These are phyloP conservation scores for Lasioglossum figueresi DNA, from an alignment of 2,888 invertebrate species.

Conservation along the genomic window DNA sequence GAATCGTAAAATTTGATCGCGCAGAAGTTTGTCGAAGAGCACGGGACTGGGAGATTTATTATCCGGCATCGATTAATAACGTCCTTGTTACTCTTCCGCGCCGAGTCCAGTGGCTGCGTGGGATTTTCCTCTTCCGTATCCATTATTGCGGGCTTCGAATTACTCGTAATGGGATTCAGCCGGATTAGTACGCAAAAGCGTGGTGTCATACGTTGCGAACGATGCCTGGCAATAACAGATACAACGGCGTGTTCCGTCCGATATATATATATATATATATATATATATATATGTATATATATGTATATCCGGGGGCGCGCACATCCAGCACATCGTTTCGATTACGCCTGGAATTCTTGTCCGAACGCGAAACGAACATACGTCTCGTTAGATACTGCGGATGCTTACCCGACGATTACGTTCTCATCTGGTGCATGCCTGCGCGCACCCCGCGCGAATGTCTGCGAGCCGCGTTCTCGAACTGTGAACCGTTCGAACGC, in stretches of 20 bases:
- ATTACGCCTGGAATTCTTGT: constrained; percentile 64
- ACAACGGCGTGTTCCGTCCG: constrained; percentile 61
- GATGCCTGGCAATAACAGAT: constrained; percentile 51
- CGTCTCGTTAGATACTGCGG: constrained; percentile 74
- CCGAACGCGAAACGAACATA: constrained; percentile 64
- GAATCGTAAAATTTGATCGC: neutral
- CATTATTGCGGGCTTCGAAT: constrained; percentile 70
- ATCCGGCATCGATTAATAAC: neutral
- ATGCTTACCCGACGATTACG: constrained; percentile 75
- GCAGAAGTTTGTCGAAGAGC: neutral
- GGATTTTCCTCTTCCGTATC: constrained; percentile 51
- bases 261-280: constrained; percentile 32
- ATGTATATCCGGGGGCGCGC: constrained; percentile 47
- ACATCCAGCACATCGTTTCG: neutral
- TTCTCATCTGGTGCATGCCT: constrained; percentile 45
- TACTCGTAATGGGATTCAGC: constrained; percentile 76
- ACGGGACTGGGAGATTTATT: neutral
- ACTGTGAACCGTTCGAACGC: constrained; percentile 75
- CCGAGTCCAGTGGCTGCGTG: constrained; percentile 25
- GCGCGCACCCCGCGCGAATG: constrained; percentile 25
- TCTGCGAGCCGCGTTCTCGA: constrained; percentile 48
- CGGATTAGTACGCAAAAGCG: constrained; percentile 72
- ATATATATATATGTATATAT: neutral
- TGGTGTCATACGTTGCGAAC: constrained; percentile 64
- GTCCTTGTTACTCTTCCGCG: constrained; percentile 17